phyloP scores from a whole-genome alignment of 92 coral and sea anemone species.

The Ricordea florida region DNA sequence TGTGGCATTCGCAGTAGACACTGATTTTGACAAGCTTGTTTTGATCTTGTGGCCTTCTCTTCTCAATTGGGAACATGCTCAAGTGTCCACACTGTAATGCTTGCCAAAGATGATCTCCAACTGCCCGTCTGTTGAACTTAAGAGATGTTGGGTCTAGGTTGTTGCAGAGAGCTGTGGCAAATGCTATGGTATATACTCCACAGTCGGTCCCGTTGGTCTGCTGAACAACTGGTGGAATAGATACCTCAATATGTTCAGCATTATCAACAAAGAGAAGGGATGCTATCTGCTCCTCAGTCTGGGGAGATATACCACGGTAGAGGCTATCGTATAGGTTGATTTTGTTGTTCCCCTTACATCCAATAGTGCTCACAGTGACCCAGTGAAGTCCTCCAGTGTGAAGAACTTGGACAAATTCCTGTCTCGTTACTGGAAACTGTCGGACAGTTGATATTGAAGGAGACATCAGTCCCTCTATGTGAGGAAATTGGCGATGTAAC shows the following conservation, averaged over 20 bases:
- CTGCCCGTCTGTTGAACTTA: constrained; percentile 19
- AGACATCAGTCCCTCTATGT: constrained; percentile 27
- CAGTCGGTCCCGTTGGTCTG: constrained; percentile 38
- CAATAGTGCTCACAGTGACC: constrained; percentile 33
- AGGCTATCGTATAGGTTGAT: constrained; percentile 44
- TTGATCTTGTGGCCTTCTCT: neutral
- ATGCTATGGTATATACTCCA: constrained; percentile 30
- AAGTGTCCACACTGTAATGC: neutral
- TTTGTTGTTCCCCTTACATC: neutral
- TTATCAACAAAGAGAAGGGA: constrained; percentile 1
- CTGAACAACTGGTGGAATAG: constrained; percentile 19
- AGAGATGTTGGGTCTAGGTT: constrained; percentile 16
- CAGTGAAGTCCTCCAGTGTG: constrained; percentile 43
- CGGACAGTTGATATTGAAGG: constrained; percentile 10
- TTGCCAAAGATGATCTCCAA: constrained; percentile 22
- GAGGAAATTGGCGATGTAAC: constrained; percentile 29
- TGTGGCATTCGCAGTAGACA: constrained; percentile 39
- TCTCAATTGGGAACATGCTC: constrained; percentile 9
- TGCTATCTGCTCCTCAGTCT: constrained; percentile 17
- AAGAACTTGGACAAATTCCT: constrained; percentile 6
- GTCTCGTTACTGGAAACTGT: constrained; percentile 38
- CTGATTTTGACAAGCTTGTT: constrained; percentile 8
- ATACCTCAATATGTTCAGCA: constrained; percentile 12
- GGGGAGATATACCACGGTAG: constrained; percentile 9
- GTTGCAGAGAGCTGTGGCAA: constrained; percentile 35